phyloP scores from a whole-genome alignment of 2,113 vertebrate genomes.

The Cisticola juncidis region DNA sequence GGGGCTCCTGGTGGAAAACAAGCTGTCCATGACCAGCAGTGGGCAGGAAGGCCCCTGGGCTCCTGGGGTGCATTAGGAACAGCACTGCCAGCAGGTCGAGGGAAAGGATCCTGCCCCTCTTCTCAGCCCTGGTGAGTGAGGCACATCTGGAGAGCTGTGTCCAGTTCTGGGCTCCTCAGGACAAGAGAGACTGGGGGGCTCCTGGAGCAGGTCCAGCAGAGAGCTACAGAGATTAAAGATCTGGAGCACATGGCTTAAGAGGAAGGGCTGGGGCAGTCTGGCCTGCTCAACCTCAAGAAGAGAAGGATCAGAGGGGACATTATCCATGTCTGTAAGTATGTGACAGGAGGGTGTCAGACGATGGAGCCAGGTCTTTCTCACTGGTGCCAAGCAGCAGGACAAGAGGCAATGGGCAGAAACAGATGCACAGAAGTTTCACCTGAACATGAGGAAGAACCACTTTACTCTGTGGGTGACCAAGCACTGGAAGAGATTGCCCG shows the following conservation, averaged over 20 bases:
- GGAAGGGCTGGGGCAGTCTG: not conserved
- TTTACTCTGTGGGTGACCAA: rapidly evolving
- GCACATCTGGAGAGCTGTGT: not conserved
- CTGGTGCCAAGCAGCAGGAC: not conserved
- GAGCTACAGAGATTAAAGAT: not conserved
- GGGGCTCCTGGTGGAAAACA: not conserved
- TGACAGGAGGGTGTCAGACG: not conserved
- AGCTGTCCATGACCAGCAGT: not conserved
- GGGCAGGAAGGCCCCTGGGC: not conserved
- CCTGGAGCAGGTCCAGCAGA: rapidly evolving
- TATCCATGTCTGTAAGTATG: not conserved
- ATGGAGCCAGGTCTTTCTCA: not conserved
- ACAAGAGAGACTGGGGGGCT: not conserved
- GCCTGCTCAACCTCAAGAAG: not conserved
- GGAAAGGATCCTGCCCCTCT: not conserved
- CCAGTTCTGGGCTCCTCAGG: not conserved
- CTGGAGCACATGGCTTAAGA: not conserved
- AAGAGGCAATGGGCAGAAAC: not conserved
- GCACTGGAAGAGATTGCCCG: not conserved
- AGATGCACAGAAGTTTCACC: not conserved
- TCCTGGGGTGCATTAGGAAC: not conserved
- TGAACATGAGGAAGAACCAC: not conserved
- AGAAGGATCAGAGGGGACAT: not conserved
- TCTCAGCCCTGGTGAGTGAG: not conserved
- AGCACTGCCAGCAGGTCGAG: not conserved